phyloP scores from a whole-genome alignment of 35 echinoderm and acorn worm species.

The Strongylocentrotus purpuratus region DNA sequence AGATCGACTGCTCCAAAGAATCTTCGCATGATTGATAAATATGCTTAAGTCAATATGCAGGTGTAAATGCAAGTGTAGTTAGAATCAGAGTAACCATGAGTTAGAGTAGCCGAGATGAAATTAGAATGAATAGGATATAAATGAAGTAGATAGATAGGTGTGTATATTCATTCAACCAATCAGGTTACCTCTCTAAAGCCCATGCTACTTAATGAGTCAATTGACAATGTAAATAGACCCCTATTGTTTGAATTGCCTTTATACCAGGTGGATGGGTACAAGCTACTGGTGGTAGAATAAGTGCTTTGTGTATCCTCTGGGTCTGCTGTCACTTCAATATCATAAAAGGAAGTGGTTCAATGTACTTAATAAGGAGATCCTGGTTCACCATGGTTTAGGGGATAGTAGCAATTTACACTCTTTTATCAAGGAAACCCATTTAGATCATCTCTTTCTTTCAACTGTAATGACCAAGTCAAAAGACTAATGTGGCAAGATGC shows the following conservation, averaged over 20 bases:
- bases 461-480: background rate
- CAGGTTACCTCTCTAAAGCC: background rate
- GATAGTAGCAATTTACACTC: conserved; percentile 29
- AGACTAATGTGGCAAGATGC: background rate
- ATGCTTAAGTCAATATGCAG: background rate
- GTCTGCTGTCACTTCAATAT: background rate
- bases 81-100: background rate
- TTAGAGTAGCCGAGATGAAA: background rate
- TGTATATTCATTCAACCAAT: background rate
- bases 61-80: background rate
- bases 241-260: background rate
- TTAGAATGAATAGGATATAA: background rate
- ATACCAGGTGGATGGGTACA: background rate
- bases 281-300: background rate
- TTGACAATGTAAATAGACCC: background rate
- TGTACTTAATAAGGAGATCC: background rate
- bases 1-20: background rate
- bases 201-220: background rate
- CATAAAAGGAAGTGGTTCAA: background rate
- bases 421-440: background rate
- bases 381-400: background rate
- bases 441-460: conserved; percentile 7
- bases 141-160: background rate
- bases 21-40: background rate
- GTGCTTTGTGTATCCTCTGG: background rate